Evolutionary conservation across 1,140 invertebrate genomes (phyloP), one percentile per base, ranked within the genome.

Genomic region (Leptopilina clavipes): DNA sequence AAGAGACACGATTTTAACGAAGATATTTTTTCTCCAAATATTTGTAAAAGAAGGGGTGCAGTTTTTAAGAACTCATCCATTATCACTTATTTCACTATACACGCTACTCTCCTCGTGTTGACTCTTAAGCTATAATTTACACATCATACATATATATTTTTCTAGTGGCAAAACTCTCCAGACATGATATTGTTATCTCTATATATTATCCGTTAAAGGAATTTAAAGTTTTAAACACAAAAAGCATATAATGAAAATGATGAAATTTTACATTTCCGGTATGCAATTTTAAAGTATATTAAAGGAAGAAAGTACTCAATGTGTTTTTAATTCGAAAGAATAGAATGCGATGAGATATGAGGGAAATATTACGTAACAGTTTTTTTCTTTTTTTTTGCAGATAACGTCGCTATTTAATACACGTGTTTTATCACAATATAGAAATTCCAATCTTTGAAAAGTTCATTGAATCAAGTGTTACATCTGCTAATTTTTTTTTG

Each of bases 381-480:
- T n/a, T n/a, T n/a, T n/a, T n/a, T n/a, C n/a, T n/a, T n/a, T n/a
- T n/a, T n/a, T n/a, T n/a, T n/a, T 31, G 59, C 12, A 40, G 59
- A 65, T 65, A 65, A 65, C 25, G 25, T 9, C n/a, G 25, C 25
- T 40, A n/a, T 37, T 22, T 31, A 65, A 65, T 31, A 65, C 59
- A 65, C 59, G 59, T 65, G 59, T 31, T 31, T 31, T 65, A 31
- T 65, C 59, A n/a, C 22, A 7, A 9, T 65, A 31, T 65, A 37
- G 25, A 65, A 65, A 65, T 65, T 65, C 59, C 25, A 65, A 37
- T 31, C 59, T 65, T 65, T 65, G 59, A 31, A 22, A 65, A 65
- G 59, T 65, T 65, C 59, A 65, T 37, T 65, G 59, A 65, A 65
- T 65, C 59, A 65, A 65, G 59, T 65, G 59, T 65, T 22, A 65